phyloP scores from a whole-genome alignment of 2,888 invertebrate genomes.

The Eudasyphora cyanicolor region DNA sequence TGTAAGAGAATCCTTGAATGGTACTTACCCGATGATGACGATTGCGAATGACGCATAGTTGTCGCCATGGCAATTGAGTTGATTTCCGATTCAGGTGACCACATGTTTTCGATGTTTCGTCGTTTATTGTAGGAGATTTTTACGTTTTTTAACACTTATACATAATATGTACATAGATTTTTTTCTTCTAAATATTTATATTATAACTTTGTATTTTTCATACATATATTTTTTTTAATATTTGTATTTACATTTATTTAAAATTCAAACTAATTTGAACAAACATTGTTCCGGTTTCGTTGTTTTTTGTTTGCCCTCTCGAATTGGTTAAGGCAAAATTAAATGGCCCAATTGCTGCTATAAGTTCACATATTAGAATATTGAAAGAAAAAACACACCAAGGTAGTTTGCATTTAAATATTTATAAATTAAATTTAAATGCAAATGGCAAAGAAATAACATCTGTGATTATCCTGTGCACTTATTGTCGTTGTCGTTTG shows the following conservation, averaged over 20 bases:
- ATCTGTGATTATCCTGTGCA: slow-evolving; percentile 10
- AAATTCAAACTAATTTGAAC: slow-evolving; percentile 24
- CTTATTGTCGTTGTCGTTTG: neutral
- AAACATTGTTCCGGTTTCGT: slow-evolving; percentile 11
- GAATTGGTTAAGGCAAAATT: neutral
- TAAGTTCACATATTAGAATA: neutral
- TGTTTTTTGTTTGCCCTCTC: neutral
- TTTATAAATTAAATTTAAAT: slow-evolving; percentile 19
- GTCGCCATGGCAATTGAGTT: slow-evolving; percentile 91
- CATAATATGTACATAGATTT: neutral
- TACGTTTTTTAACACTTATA: neutral
- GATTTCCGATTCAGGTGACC: slow-evolving; percentile 88
- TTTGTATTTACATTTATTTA: slow-evolving; percentile 11
- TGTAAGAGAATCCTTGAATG: too few species aligned
- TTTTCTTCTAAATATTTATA: too few species aligned
- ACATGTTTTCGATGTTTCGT: slow-evolving; percentile 80
- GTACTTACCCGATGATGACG: slow-evolving; percentile 88
- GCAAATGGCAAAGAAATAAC: neutral
- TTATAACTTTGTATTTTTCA: slow-evolving; percentile 28
- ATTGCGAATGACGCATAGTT: slow-evolving; percentile 86
- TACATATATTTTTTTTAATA: neutral
- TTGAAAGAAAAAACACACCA: neutral
- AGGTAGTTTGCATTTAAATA: too few species aligned
- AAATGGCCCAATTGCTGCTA: neutral
- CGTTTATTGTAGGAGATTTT: slow-evolving; percentile 54